Conservation (phyloP, 2,888 invertebrate genomes). For the Camponotus fellah region DNA sequence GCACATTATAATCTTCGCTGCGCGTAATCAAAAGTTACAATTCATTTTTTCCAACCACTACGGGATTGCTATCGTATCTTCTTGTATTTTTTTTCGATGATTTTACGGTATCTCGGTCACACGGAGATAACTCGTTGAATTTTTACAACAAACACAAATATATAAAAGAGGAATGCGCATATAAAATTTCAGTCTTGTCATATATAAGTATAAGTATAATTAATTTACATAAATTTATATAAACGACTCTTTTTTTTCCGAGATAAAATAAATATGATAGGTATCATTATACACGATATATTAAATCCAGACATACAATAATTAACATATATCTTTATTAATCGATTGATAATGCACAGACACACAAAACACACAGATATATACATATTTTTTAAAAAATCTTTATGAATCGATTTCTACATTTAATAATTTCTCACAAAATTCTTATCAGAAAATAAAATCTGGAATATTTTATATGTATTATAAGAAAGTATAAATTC, state of each 20-base stretch:
- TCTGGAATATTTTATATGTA: no score
- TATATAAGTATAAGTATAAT: background rate
- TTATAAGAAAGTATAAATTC: no score
- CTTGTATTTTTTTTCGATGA: background rate
- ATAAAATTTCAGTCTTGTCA: background rate
- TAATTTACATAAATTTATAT: slow-evolving; percentile 7
- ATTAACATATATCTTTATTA: background rate
- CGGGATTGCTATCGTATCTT: slow-evolving; percentile 1
- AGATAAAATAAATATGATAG: background rate
- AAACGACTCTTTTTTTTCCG: background rate
- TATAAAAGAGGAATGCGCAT: background rate
- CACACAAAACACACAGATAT: no score
- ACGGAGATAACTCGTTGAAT: background rate
- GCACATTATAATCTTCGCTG: slow-evolving; percentile 31
- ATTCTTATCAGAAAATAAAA: background rate
- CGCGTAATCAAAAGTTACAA: slow-evolving; percentile 28
- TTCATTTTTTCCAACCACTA: background rate
- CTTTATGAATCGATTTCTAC: background rate
- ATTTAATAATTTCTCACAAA: background rate
- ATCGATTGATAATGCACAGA: background rate
- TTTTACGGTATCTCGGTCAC: background rate
- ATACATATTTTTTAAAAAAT: background rate
- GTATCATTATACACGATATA: background rate
- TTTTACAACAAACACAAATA: background rate
- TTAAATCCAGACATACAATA: background rate